Evolutionary conservation across 2,797 vertebrate species (phyloP).

Genomic region (Strix occidentalis): DNA sequence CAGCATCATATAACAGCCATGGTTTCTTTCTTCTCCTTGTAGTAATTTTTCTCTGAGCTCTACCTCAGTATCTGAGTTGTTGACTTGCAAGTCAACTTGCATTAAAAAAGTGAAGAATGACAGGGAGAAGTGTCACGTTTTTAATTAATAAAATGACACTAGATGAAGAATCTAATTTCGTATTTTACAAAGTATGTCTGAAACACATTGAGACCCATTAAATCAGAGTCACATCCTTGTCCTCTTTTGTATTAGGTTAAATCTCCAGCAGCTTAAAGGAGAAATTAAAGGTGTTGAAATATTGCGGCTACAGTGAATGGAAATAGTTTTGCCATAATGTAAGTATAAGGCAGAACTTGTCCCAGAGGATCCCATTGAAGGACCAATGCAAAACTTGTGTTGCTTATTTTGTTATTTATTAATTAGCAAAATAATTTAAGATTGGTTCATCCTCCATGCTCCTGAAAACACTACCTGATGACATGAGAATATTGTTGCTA

Average conservation of each 20-base stretch:
- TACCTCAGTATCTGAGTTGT: not conserved
- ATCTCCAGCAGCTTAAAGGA: not conserved
- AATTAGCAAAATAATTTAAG: not conserved
- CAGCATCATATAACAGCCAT: not conserved
- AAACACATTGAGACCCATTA: not conserved
- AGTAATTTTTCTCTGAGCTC: not conserved
- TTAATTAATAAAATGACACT: not conserved
- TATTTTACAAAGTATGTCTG: not conserved
- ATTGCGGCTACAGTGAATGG: not conserved
- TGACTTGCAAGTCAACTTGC: not conserved
- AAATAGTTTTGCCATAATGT: not conserved
- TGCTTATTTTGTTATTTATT: not conserved
- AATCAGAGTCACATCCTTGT: not conserved
- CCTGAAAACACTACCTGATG: not conserved
- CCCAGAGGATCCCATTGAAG: not conserved
- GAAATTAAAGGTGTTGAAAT: not conserved
- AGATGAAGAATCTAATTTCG: not conserved
- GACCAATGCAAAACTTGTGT: not conserved
- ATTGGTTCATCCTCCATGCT: not conserved
- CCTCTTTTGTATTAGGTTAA: not conserved
- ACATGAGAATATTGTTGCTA: not conserved
- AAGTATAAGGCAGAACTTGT: not conserved
- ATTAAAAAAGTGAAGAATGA: not conserved
- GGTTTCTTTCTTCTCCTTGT: conserved; percentile 6
- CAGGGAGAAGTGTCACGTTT: not conserved